These are phyloP conservation scores for Drosophila ercepeae DNA, from an alignment of 1,140 invertebrate species.

Conservation along the genomic window DNA sequence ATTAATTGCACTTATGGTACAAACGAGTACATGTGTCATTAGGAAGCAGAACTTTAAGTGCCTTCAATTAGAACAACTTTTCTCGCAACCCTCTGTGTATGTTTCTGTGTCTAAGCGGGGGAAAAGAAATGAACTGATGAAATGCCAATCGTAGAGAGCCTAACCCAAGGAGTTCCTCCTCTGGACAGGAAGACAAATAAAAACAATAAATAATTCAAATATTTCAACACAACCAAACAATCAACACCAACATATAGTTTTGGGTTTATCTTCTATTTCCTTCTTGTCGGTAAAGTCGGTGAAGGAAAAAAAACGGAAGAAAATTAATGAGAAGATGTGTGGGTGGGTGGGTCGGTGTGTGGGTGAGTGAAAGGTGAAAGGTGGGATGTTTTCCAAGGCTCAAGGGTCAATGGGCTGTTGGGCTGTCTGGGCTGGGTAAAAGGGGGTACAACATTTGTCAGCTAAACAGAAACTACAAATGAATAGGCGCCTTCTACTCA, in stretches of 20 bases:
- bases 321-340: conserved; percentile 28
- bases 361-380: neutral
- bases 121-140: neutral
- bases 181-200: conserved; percentile 14
- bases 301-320: conserved; percentile 22
- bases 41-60: conserved; percentile 46
- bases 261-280: conserved; percentile 9
- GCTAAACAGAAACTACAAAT: conserved; percentile 82
- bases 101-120: conserved; percentile 3
- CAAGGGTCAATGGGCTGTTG: neutral
- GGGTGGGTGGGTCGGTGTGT: neutral
- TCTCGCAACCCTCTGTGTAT: conserved; percentile 12
- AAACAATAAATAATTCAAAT: conserved; percentile 50
- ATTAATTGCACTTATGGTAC: conserved; percentile 20
- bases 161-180: neutral
- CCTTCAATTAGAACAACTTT: conserved; percentile 67
- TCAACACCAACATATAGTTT: conserved; percentile 39
- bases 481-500: conserved; percentile 86
- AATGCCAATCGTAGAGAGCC: neutral
- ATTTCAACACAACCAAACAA: conserved; percentile 50
- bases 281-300: conserved; percentile 5
- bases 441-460: conserved; percentile 72
- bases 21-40: conserved; percentile 11
- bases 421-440: neutral
- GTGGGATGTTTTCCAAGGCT: neutral